Evolutionary conservation across 2,888 invertebrate species (phyloP).

Genomic region (Prosapia bicincta): DNA sequence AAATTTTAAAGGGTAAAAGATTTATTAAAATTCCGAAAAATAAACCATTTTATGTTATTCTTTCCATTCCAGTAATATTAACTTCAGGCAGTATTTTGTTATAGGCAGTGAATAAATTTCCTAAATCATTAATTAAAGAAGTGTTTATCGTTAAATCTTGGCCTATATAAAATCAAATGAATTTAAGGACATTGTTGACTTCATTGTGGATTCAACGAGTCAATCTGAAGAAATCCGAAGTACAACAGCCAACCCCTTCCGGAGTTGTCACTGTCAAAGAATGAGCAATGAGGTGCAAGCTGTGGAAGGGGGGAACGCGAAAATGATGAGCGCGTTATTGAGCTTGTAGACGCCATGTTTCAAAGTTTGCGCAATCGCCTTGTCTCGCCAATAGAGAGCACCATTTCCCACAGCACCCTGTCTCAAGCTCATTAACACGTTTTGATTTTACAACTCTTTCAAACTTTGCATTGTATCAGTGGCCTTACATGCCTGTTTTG

Average conservation of each 20-base stretch:
- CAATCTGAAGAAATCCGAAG: not conserved
- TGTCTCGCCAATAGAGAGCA: not conserved
- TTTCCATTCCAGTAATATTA: too few species aligned
- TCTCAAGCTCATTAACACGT: not conserved
- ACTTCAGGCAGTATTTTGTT: too few species aligned
- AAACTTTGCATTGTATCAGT: too few species aligned
- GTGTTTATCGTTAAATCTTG: too few species aligned
- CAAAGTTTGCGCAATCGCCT: not conserved
- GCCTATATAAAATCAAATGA: not conserved
- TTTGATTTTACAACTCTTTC: not conserved
- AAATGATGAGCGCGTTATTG: slow-evolving; percentile 2
- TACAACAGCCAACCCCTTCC: not conserved
- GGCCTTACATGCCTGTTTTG: too few species aligned
- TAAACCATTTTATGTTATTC: too few species aligned
- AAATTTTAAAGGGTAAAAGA: too few species aligned
- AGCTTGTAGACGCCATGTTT: slow-evolving; percentile 2
- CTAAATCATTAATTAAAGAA: too few species aligned
- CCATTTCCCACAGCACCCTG: not conserved
- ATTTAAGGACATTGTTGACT: not conserved
- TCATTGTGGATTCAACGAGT: not conserved
- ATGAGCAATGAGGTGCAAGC: slow-evolving; percentile 2
- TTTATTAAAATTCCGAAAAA: too few species aligned
- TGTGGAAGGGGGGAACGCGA: not conserved
- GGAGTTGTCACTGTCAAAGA: not conserved
- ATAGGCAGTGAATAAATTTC: too few species aligned